phyloP scores from a whole-genome alignment of 2,797 vertebrate species.

The Fratercula arctica region DNA sequence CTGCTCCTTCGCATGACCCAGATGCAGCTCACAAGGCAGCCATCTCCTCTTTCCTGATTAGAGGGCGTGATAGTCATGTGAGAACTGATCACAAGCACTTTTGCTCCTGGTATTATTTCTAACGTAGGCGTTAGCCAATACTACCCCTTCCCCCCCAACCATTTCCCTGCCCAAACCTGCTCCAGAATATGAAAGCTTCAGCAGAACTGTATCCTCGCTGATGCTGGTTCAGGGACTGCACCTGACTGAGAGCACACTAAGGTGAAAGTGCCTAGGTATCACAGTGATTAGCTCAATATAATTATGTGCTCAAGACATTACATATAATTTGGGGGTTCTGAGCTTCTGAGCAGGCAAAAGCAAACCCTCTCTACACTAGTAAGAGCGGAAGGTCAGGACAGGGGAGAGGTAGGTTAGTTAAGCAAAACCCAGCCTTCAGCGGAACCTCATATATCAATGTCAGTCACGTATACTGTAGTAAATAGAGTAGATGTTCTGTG shows the following conservation, averaged over 20 bases:
- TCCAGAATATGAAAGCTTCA: not conserved
- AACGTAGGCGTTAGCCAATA: not conserved
- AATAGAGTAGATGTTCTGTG: not conserved
- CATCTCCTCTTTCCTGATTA: not conserved
- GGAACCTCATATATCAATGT: not conserved
- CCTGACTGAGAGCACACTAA: not conserved
- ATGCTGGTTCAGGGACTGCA: not conserved
- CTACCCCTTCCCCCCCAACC: not conserved
- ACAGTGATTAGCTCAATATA: not conserved
- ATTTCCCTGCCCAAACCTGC: not conserved
- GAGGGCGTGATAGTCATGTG: not conserved
- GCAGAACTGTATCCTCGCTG: not conserved
- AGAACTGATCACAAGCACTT: not conserved
- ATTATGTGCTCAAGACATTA: constrained; percentile 25
- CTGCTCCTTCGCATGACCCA: not conserved
- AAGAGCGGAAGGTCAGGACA: constrained; percentile 6
- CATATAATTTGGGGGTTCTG: not conserved
- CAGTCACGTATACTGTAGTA: not conserved
- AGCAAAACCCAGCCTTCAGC: constrained; percentile 4
- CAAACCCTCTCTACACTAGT: not conserved
- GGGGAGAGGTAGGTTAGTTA: not conserved
- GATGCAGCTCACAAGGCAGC: not conserved
- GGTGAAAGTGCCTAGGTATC: not conserved
- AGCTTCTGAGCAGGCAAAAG: not conserved
- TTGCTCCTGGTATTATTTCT: not conserved